Percentiles rank a stretch among this genome's conserved stretches.
Conservation (phyloP, 2,888 invertebrate genomes). For the Napeogenes sylphis region DNA sequence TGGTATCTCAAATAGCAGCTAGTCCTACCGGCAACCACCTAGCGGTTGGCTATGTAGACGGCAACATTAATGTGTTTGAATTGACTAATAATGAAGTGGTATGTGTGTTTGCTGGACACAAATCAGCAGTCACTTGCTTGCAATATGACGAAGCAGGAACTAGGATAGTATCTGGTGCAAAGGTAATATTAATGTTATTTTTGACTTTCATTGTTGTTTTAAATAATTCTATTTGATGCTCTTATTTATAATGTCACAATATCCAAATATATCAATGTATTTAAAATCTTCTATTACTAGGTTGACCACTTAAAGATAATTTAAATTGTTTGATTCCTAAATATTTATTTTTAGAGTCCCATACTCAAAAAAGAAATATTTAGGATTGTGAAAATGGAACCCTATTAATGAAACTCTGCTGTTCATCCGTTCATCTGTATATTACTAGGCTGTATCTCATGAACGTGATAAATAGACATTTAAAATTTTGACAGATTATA, state of each 20-base stretch:
- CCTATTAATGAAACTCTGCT: too few species aligned
- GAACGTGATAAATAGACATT: too few species aligned
- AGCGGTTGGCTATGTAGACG: slow-evolving; percentile 95
- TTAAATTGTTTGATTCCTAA: too few species aligned
- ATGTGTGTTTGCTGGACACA: slow-evolving; percentile 90
- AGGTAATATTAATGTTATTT: slow-evolving; percentile 67
- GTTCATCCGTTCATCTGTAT: too few species aligned
- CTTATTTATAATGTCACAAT: background rate
- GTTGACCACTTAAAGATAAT: too few species aligned
- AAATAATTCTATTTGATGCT: background rate
- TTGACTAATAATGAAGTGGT: slow-evolving; percentile 83
- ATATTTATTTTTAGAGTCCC: too few species aligned
- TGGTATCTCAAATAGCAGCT: slow-evolving; percentile 86
- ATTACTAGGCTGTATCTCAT: too few species aligned
- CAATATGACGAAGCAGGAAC: slow-evolving; percentile 91
- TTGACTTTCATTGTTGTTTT: background rate
- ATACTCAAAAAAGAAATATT: too few species aligned
- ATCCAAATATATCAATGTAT: too few species aligned
- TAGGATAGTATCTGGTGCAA: slow-evolving; percentile 91
- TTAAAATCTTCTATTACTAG: too few species aligned
- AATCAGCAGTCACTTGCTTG: slow-evolving; percentile 87
- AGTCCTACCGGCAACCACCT: slow-evolving; percentile 87
- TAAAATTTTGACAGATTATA: too few species aligned
- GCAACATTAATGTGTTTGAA: slow-evolving; percentile 90
- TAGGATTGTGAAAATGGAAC: too few species aligned